Base-by-base conservation (phyloP, 1,140 invertebrate species). In the Chironomus tepperi region DNA sequence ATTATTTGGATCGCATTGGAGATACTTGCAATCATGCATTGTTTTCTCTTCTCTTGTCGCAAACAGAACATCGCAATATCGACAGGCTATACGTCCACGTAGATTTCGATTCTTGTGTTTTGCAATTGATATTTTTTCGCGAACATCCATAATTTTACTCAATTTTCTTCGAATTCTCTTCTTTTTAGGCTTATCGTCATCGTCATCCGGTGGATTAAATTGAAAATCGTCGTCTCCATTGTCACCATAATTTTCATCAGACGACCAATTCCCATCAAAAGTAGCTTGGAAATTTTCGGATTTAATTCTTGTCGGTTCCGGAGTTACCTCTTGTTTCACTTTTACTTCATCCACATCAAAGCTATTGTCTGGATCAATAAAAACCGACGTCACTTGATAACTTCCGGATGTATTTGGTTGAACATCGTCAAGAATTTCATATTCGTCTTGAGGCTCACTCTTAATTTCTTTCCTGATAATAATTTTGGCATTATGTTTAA, bases 341-440 rank as follows among this genome's bases (percentile, higher is more conserved):
- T 7, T 7, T 0, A 70, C 19, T 9, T 18, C 65, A 18, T 70
- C 65, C 7, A 18, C 19, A 19, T 19, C 9, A 8, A 21, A 34
- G 5, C 24, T 34, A 34, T 34, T 8, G 18, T 70, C 19, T 19
- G 65, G 65, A 70, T 70, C 65, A 19, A 70, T 70, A 21, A 70
- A 70, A 70, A 21, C 47, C 1, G 47, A n/a, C 9, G 47, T n/a
- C 0, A n/a, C 47, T 15, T 57, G 12, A n/a, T 57, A 57, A n/a
- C 12, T 57, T 34, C 24, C 24, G 3, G n/a, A 57, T 15, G 47
- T 12, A 57, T n/a, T 57, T 57, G 47, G 9, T 15, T 12, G 47
- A 15, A n/a, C 3, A 15, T n/a, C 12, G n/a, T 57, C 47, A 9
- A 80, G 24, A 79, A 78, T 24, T 79, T 80, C 76, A 9, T 34